phyloP scores from a whole-genome alignment of 2,888 invertebrate genomes.

The Andricus curvator region DNA sequence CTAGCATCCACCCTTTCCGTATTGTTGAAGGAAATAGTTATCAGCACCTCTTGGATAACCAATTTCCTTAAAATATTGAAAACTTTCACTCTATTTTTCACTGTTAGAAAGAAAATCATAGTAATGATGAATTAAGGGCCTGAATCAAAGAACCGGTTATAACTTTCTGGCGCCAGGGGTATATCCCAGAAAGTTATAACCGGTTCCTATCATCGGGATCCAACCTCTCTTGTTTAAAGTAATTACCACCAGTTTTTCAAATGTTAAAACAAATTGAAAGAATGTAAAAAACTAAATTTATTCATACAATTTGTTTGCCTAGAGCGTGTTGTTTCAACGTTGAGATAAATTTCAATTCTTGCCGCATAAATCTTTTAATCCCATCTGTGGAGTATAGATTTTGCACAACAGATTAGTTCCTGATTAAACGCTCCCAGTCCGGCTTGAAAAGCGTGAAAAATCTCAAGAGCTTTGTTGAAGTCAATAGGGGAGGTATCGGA shows the following conservation, averaged over 20 bases:
- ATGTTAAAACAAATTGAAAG: neutral
- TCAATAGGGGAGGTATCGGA: constrained; percentile 27
- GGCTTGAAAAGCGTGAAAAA: constrained; percentile 1
- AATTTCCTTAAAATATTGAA: neutral
- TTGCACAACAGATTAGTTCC: constrained; percentile 25
- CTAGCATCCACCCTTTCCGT: constrained; percentile 1
- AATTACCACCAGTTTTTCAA: neutral
- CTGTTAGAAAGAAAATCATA: neutral
- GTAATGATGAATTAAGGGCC: neutral
- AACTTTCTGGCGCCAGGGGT: too few species aligned
- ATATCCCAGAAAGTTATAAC: too few species aligned
- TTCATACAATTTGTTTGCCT: neutral
- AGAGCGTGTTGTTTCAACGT: neutral
- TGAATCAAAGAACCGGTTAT: too few species aligned
- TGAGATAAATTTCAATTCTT: constrained; percentile 26
- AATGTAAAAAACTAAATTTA: neutral
- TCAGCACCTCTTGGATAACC: constrained; percentile 7
- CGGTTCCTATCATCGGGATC: too few species aligned
- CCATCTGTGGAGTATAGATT: neutral
- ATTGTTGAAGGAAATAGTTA: constrained; percentile 27
- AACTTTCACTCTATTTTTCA: neutral
- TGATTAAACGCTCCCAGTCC: constrained; percentile 2
- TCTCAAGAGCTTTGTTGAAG: constrained; percentile 23
- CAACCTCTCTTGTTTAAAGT: neutral
- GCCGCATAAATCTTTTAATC: neutral